phyloP scores from a whole-genome alignment of 2,888 invertebrate genomes.

The Reticulitermes lucifugus region DNA sequence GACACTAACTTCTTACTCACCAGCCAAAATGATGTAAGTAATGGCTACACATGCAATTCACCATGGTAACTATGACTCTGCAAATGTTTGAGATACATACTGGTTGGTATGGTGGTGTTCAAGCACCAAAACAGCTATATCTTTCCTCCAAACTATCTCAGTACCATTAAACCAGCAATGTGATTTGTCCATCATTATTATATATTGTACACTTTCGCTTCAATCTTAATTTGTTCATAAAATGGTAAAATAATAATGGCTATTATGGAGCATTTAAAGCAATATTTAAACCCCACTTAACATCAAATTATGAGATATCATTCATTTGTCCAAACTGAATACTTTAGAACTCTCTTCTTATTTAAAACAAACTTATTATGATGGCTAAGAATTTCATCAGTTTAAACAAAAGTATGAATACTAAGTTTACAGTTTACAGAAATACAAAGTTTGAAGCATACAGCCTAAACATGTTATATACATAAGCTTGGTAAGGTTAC shows the following conservation, averaged over 20 bases:
- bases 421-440: background rate
- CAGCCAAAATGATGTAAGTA: background rate
- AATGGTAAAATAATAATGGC: no score
- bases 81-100: background rate
- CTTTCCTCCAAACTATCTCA: background rate
- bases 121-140: background rate
- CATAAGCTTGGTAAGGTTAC: background rate
- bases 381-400: no score
- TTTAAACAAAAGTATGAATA: no score
- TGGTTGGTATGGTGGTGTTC: no score
- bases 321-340: no score
- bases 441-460: background rate
- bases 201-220: background rate
- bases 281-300: no score
- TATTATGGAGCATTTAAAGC: no score
- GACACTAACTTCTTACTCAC: background rate
- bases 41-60: background rate
- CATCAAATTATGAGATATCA: no score
- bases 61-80: background rate
- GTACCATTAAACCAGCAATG: background rate
- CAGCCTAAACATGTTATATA: background rate
- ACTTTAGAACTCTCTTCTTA: no score
- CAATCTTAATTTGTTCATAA: no score
- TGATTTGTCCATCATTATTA: slow-evolving; percentile 26
- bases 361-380: no score